Evolutionary conservation across 2,888 invertebrate species (phyloP).

Genomic region (Bellardia pandia): DNA sequence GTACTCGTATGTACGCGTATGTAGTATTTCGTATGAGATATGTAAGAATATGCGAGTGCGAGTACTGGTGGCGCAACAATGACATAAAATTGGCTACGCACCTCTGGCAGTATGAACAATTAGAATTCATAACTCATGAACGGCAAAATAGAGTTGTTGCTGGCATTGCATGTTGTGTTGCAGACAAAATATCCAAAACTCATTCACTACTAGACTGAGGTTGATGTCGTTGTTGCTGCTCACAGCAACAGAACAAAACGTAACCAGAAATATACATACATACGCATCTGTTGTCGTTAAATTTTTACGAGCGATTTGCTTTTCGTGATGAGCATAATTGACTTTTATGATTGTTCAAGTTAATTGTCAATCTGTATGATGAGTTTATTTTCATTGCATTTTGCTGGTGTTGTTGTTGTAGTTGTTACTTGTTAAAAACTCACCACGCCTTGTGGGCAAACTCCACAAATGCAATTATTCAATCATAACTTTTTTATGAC

Average conservation of each 20-base stretch:
- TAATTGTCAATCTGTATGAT: conserved; percentile 75
- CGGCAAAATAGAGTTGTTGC: conserved; percentile 42
- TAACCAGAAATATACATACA: not conserved
- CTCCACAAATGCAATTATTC: conserved; percentile 55
- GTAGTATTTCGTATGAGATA: conserved; percentile 6
- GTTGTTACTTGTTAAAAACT: conserved; percentile 37
- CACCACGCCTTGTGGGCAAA: conserved; percentile 65
- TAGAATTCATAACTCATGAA: conserved; percentile 74
- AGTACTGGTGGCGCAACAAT: conserved; percentile 8
- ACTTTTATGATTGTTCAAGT: conserved; percentile 74
- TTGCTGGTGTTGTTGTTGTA: conserved; percentile 20
- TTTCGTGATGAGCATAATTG: conserved; percentile 77
- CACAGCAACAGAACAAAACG: not conserved
- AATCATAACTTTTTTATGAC: conserved; percentile 53
- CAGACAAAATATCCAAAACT: conserved; percentile 20
- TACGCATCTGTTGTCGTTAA: conserved; percentile 68
- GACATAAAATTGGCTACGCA: conserved; percentile 56
- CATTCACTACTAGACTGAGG: conserved; percentile 26
- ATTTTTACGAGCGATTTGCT: conserved; percentile 75
- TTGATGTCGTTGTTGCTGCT: conserved; percentile 18
- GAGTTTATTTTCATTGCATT: conserved; percentile 42
- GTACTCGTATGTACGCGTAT: not conserved
- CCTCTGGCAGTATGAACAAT: conserved; percentile 62
- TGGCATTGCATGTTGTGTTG: conserved; percentile 45
- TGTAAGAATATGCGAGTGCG: not conserved